These are phyloP conservation scores for Anthopleura sola DNA, from an alignment of 64 coral and sea anemone genomes.

Conservation along the genomic window DNA sequence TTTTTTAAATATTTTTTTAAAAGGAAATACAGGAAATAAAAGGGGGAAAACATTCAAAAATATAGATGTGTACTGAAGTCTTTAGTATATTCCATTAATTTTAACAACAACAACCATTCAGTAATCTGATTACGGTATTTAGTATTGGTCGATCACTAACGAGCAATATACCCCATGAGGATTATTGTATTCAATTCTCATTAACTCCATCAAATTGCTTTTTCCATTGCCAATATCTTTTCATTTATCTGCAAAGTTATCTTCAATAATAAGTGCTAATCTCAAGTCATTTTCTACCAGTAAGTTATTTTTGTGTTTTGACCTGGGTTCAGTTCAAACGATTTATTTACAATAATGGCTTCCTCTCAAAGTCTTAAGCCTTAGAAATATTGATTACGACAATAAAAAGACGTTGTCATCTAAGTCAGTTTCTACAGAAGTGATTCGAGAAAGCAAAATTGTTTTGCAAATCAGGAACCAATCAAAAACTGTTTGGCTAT, in stretches of 20 bases:
- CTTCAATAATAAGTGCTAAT: background rate
- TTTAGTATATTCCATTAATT: too few species aligned
- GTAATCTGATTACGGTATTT: background rate
- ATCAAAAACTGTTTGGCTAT: background rate
- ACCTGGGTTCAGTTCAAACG: background rate
- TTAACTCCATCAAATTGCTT: background rate
- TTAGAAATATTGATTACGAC: background rate
- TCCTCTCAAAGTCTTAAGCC: background rate
- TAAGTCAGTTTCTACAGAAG: background rate
- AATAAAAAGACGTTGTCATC: background rate
- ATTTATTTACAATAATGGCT: background rate
- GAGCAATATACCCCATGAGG: background rate
- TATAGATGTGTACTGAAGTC: too few species aligned
- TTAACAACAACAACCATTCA: background rate
- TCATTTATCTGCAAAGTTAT: background rate
- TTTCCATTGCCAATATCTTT: slow-evolving; percentile 3
- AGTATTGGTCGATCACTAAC: background rate
- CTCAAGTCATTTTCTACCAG: background rate
- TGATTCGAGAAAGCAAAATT: background rate
- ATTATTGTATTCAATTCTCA: background rate
- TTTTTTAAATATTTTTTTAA: too few species aligned
- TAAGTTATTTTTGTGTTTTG: background rate
- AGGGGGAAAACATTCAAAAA: too few species aligned
- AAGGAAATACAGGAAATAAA: too few species aligned
- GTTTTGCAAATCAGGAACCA: background rate